Evolutionary conservation across 2,797 vertebrate genomes (phyloP), one percentile per base, ranked within the genome.

Genomic region (Parotocinclus haroldoi): DNA sequence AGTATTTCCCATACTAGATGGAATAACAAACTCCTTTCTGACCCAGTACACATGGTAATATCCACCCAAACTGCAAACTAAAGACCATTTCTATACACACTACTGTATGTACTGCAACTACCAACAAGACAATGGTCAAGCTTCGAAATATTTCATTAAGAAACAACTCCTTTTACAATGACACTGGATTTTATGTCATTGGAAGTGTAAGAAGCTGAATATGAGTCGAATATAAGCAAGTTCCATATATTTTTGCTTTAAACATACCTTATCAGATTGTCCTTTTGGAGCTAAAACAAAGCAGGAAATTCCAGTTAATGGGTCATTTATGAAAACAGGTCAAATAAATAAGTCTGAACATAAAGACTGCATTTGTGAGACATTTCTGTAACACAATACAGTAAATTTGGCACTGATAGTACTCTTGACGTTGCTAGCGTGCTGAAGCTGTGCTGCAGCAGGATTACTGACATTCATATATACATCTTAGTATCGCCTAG

Each of bases 341-440:
- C 11, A 37, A 42, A 1, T 42, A 42, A 42, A 42, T 42, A 42
- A 27, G 2, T 27, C 27, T 27, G 27, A 5, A 27, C 27, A 27
- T 27, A 27, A 27, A 27, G 27, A 27, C 27, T 27, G 27, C 27
- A n/a, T n/a, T 27, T 5, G 27, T 27, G 27, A 2, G 27, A 27
- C 27, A 27, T 27, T 27, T 27, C 27, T 27, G 27, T 27, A 27
- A 5, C 27, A 27, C 27, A 42, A 42, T 42, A 8, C 40, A 9
- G 27, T 42, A 78, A 39, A 79, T 69, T 90, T 91, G 89, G 90
- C 90, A 91, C 90, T 79, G 83, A 84, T 83, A 79, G 76, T 85
- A 16, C 57, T 67, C 63, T 60, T 58, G 7, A 73, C 76, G 72
- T 48, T 59, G 66, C 66, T 44, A 70, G 46, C 55, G 58, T 69